Percentiles rank a stretch among this genome's conserved stretches.
Evolutionary conservation across 2,888 invertebrate genomes (phyloP).

Genomic region (Phyllotreta striolata): DNA sequence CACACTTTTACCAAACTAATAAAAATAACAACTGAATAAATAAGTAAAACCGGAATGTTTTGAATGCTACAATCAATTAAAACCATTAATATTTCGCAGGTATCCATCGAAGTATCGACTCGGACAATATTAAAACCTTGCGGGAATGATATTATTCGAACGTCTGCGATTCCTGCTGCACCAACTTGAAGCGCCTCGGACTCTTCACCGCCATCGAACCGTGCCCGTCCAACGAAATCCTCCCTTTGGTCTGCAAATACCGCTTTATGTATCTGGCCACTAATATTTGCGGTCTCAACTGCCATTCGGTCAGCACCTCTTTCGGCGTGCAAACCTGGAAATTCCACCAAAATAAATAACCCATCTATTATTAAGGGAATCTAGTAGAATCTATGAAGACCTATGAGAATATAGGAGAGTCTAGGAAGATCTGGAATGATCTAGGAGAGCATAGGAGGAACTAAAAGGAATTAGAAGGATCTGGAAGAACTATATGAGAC

Average conservation of each 20-base stretch:
- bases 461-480: too few species aligned
- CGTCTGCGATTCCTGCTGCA: constrained; percentile 90
- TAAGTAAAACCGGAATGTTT: too few species aligned
- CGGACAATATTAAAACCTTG: not conserved
- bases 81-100: not conserved
- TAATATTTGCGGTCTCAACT: constrained; percentile 85
- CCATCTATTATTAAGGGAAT: too few species aligned
- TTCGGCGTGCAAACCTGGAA: constrained; percentile 83
- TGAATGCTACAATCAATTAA: too few species aligned
- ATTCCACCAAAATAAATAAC: not conserved
- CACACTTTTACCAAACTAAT: too few species aligned
- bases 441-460: too few species aligned
- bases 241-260: constrained; percentile 80
- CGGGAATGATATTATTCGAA: constrained; percentile 75
- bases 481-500: too few species aligned
- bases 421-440: not conserved
- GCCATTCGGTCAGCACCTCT: constrained; percentile 90
- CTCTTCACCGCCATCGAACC: constrained; percentile 85
- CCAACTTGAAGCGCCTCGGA: constrained; percentile 85
- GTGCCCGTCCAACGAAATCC: constrained; percentile 73
- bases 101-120: not conserved
- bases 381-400: not conserved
- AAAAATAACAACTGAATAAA: too few species aligned
- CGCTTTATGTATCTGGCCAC: constrained; percentile 85
- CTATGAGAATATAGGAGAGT: not conserved